phyloP scores from a whole-genome alignment of 2,113 vertebrate species.

The Noctilio leporinus region DNA sequence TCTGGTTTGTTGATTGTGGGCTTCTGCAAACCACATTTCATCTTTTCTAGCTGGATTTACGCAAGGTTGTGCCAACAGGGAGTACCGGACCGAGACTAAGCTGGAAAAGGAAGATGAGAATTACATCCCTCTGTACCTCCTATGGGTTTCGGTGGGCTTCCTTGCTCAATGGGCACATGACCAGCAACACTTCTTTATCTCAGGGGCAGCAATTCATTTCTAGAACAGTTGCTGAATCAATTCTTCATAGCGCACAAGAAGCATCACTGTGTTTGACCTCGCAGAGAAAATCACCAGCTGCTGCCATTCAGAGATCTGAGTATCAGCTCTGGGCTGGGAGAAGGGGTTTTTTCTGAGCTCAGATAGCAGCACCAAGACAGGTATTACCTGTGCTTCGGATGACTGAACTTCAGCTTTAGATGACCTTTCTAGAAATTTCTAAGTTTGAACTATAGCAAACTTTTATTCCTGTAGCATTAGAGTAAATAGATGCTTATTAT shows the following conservation, averaged over 20 bases:
- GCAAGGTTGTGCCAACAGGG: not conserved
- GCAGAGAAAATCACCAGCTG: not conserved
- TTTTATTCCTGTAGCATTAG: not conserved
- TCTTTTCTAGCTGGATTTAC: not conserved
- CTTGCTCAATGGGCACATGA: not conserved
- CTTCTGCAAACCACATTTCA: not conserved
- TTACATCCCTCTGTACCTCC: not conserved
- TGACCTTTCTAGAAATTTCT: not conserved
- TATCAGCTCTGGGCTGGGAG: fast-evolving
- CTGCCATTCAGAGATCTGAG: not conserved
- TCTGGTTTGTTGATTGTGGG: not conserved
- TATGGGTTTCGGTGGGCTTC: not conserved
- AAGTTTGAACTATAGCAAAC: not conserved
- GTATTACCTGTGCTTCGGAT: not conserved
- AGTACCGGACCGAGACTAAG: not conserved
- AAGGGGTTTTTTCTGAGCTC: too few species aligned
- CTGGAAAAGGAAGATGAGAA: not conserved
- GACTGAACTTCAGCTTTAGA: not conserved
- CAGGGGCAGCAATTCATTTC: not conserved
- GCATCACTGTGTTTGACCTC: not conserved
- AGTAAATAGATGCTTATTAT: not conserved
- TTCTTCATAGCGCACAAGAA: not conserved
- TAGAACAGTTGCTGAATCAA: not conserved
- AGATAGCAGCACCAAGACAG: not conserved
- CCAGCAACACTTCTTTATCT: not conserved